Evolutionary conservation across 2,113 vertebrate species (phyloP).

Genomic region (chimpanzee (Pan troglodytes)): DNA sequence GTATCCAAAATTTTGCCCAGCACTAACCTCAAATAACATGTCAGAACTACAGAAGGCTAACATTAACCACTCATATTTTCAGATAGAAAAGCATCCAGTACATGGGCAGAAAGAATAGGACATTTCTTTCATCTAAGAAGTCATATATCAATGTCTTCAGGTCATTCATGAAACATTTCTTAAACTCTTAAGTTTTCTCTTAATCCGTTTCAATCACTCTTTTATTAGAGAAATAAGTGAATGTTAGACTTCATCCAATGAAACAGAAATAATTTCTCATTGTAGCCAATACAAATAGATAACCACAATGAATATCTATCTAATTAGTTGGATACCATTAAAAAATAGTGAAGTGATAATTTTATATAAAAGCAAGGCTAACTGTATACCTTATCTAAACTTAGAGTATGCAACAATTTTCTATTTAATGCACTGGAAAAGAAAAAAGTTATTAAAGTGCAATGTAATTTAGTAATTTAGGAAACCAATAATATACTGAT

Average conservation of each 20-base stretch:
- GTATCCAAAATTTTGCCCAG: constrained; percentile 38
- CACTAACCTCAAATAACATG: constrained; percentile 61
- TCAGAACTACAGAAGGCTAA: constrained; percentile 35
- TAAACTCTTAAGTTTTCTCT: constrained; percentile 75
- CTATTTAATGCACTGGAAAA: neutral
- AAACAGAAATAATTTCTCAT: constrained; percentile 76
- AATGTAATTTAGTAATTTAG: neutral
- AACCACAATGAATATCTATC: constrained; percentile 36
- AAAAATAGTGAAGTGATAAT: neutral
- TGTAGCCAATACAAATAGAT: constrained; percentile 72
- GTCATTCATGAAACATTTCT: constrained; percentile 79
- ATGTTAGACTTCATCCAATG: constrained; percentile 68
- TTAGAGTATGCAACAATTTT: neutral
- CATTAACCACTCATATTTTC: constrained; percentile 62
- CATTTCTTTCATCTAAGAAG: constrained; percentile 68
- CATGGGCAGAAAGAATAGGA: constrained; percentile 53
- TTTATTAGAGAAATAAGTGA: constrained; percentile 74
- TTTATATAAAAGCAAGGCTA: neutral
- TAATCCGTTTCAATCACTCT: constrained; percentile 78
- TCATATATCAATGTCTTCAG: constrained; percentile 76
- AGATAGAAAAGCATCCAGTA: constrained; percentile 63
- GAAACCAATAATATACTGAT: neutral
- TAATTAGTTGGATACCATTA: neutral
- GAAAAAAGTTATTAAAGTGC: neutral
- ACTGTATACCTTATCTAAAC: neutral